phyloP scores from a whole-genome alignment of 92 coral and sea anemone genomes.

The Pocillopora grandis region DNA sequence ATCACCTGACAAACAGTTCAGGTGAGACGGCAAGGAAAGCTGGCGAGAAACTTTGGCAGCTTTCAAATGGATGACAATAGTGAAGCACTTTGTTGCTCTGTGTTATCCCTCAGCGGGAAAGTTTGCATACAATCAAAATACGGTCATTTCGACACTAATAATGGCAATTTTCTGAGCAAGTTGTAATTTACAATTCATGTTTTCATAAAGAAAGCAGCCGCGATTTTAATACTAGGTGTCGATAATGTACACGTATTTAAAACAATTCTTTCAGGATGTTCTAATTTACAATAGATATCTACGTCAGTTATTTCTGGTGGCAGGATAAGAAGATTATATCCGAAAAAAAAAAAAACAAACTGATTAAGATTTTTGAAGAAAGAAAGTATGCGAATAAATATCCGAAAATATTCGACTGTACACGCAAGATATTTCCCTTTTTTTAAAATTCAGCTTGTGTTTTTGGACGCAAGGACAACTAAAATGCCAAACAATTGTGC shows the following conservation, averaged over 20 bases:
- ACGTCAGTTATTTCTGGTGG: neutral
- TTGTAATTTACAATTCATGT: slow-evolving; percentile 4
- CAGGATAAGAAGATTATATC: neutral
- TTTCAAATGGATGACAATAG: neutral
- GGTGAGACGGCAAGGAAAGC: too few relatives aligned
- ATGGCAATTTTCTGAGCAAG: neutral
- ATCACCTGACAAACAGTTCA: too few relatives aligned
- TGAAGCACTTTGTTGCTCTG: neutral
- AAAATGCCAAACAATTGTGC: slow-evolving; percentile 29
- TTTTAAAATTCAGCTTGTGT: slow-evolving; percentile 15
- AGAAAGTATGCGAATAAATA: neutral
- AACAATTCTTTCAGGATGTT: neutral
- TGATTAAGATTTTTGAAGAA: neutral
- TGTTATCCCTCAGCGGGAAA: neutral
- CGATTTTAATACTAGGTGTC: neutral
- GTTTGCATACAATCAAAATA: neutral
- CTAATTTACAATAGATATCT: neutral
- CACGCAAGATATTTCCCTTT: neutral
- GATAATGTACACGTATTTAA: neutral
- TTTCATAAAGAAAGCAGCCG: neutral
- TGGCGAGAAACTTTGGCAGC: too few relatives aligned
- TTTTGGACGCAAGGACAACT: slow-evolving; percentile 6
- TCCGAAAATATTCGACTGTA: neutral
- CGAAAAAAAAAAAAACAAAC: neutral
- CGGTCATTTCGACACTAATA: neutral